These are phyloP conservation scores for Coreoperca whiteheadi DNA, from an alignment of 2,113 vertebrate species.

Conservation along the genomic window DNA sequence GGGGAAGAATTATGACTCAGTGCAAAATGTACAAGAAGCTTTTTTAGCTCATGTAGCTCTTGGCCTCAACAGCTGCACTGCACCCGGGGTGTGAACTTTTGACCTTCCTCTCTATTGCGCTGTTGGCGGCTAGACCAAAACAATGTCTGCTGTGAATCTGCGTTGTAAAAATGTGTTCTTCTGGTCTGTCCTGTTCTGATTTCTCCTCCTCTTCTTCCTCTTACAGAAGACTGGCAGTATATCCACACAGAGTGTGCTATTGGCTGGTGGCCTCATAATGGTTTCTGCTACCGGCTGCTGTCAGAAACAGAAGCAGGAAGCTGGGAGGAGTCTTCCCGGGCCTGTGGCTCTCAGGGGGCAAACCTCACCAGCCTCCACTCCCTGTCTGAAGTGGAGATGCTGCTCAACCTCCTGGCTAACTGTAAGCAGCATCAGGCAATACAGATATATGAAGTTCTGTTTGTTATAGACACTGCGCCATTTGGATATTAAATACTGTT, in stretches of 20 bases:
- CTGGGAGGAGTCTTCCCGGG: conserved; percentile 87
- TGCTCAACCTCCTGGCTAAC: conserved; percentile 84
- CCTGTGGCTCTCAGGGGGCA: conserved; percentile 83
- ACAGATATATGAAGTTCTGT: not conserved
- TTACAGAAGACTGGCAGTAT: conserved; percentile 90
- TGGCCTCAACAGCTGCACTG: conserved; percentile 63
- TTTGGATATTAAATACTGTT: not conserved
- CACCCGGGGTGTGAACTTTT: conserved; percentile 63
- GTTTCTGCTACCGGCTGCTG: conserved; percentile 89
- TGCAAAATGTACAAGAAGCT: conserved; percentile 8
- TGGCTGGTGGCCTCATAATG: conserved; percentile 90
- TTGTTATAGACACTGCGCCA: not conserved
- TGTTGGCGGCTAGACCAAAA: conserved; percentile 46
- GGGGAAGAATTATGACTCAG: conserved; percentile 21
- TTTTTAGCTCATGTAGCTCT: conserved; percentile 36
- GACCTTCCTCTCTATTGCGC: conserved; percentile 39
- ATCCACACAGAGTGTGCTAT: conserved; percentile 85
- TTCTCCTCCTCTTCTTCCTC: conserved; percentile 12
- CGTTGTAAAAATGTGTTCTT: conserved; percentile 11
- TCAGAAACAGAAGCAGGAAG: conserved; percentile 82
- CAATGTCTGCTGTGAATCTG: conserved; percentile 49
- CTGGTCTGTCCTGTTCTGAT: not conserved
- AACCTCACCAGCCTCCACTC: conserved; percentile 87
- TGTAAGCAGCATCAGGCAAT: conserved; percentile 80
- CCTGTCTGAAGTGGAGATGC: conserved; percentile 89